phyloP scores from a whole-genome alignment of 1,140 invertebrate genomes.

The Aphidius ervi region DNA sequence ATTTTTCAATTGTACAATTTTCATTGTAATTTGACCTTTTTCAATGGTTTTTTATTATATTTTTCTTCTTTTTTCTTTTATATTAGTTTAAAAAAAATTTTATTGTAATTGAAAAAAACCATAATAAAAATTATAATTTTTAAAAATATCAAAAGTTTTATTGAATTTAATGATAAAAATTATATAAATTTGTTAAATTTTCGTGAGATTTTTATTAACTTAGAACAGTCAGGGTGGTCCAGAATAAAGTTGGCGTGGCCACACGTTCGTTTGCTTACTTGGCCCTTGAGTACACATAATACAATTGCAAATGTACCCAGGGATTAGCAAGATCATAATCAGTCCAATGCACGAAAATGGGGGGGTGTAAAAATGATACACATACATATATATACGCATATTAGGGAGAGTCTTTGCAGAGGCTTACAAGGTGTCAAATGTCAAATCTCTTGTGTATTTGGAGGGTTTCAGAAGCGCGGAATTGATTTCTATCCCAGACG shows the following conservation, averaged over 20 bases:
- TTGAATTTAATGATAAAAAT: not conserved
- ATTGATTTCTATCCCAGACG: conserved; percentile 35
- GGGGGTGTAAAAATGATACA: conserved; percentile 20
- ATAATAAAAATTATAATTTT: not conserved
- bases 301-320: conserved; percentile 3
- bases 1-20: too few relatives aligned
- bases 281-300: not conserved
- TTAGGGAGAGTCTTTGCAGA: not conserved
- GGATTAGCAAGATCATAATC: conserved; percentile 50
- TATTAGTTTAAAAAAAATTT: too few relatives aligned
- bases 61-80: too few relatives aligned
- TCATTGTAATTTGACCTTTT: too few relatives aligned
- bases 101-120: too few relatives aligned
- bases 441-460: conserved; percentile 35
- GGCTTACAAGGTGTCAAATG: conserved; percentile 45
- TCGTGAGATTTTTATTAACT: conserved; percentile 32
- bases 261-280: conserved; percentile 3
- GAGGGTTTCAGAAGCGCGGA: conserved; percentile 22
- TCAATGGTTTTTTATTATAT: too few relatives aligned
- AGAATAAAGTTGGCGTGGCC: conserved; percentile 15
- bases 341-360: conserved; percentile 35
- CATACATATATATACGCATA: not conserved
- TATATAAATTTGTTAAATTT: conserved; percentile 10
- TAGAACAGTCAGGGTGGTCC: conserved; percentile 36
- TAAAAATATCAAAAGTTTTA: not conserved